Conservation (phyloP, 1,140 invertebrate genomes). For the Grapholita molesta region DNA sequence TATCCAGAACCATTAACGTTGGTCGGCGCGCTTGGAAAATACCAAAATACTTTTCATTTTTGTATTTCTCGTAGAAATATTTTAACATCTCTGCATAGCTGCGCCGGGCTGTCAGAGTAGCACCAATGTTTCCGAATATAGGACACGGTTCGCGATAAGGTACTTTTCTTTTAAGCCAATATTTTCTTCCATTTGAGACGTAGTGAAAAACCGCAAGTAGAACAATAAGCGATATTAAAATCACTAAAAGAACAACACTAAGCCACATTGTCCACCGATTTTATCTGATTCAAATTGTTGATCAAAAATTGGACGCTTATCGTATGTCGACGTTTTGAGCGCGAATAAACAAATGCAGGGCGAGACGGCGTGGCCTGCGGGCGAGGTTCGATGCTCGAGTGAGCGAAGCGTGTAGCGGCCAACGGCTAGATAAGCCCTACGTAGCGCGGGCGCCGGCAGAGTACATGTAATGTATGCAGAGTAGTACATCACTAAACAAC, state of each 20-base stretch:
- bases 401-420: slow-evolving; percentile 21
- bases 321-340: slow-evolving; percentile 31
- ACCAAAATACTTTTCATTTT: slow-evolving; percentile 58
- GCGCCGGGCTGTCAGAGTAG: slow-evolving; percentile 52
- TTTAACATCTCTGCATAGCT: slow-evolving; percentile 64
- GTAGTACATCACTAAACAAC: neutral
- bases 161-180: slow-evolving; percentile 59
- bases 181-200: slow-evolving; percentile 58
- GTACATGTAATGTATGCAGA: neutral
- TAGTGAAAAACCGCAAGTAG: slow-evolving; percentile 61
- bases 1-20: slow-evolving; percentile 66
- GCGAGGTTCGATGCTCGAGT: slow-evolving; percentile 25
- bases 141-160: slow-evolving; percentile 67
- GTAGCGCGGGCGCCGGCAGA: slow-evolving; percentile 33
- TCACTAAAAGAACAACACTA: slow-evolving; percentile 44
- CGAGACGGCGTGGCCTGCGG: slow-evolving; percentile 27
- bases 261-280: slow-evolving; percentile 51
- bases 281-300: neutral
- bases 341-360: slow-evolving; percentile 55
- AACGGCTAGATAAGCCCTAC: slow-evolving; percentile 57
- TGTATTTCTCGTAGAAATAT: slow-evolving; percentile 56
- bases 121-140: slow-evolving; percentile 69
- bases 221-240: slow-evolving; percentile 45
- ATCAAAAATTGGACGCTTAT: neutral
- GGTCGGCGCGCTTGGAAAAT: slow-evolving; percentile 70